phyloP scores from a whole-genome alignment of 2,113 vertebrate species.

The Ammodytes dubius region DNA sequence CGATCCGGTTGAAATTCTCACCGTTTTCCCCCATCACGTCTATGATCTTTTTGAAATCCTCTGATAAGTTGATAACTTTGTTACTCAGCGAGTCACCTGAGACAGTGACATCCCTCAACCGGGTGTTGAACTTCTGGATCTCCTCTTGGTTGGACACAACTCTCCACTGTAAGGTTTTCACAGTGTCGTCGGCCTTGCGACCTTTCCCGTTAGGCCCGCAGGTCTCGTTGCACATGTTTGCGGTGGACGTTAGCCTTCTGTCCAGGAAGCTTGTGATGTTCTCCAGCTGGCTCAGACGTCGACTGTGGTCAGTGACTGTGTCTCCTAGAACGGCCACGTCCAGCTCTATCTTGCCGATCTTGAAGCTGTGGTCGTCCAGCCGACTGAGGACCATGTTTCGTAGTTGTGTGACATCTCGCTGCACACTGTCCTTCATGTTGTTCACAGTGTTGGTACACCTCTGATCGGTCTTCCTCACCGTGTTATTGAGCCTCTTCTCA shows the following conservation, averaged over 20 bases:
- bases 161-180: slow-evolving; percentile 86
- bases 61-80: slow-evolving; percentile 79
- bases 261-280: slow-evolving; percentile 81
- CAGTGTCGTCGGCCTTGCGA: slow-evolving; percentile 72
- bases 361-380: slow-evolving; percentile 80
- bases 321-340: slow-evolving; percentile 81
- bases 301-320: slow-evolving; percentile 77
- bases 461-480: slow-evolving; percentile 84
- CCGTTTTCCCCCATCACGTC: slow-evolving; percentile 73
- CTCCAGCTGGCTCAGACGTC: slow-evolving; percentile 72
- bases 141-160: slow-evolving; percentile 84
- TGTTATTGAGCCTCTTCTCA: slow-evolving; percentile 89
- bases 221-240: slow-evolving; percentile 84
- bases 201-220: slow-evolving; percentile 71
- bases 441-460: slow-evolving; percentile 81
- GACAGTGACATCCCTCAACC: slow-evolving; percentile 82
- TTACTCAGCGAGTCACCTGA: slow-evolving; percentile 83
- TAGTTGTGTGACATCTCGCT: slow-evolving; percentile 82
- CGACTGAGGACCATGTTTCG: slow-evolving; percentile 74
- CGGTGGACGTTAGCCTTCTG: slow-evolving; percentile 74
- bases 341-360: slow-evolving; percentile 82
- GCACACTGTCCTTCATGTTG: slow-evolving; percentile 80
- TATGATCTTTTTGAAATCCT: slow-evolving; percentile 76
- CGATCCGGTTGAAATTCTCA: slow-evolving; percentile 78
- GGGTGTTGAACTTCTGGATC: slow-evolving; percentile 83